phyloP scores from a whole-genome alignment of 2,113 vertebrate genomes.

The Triplophysa rosa region DNA sequence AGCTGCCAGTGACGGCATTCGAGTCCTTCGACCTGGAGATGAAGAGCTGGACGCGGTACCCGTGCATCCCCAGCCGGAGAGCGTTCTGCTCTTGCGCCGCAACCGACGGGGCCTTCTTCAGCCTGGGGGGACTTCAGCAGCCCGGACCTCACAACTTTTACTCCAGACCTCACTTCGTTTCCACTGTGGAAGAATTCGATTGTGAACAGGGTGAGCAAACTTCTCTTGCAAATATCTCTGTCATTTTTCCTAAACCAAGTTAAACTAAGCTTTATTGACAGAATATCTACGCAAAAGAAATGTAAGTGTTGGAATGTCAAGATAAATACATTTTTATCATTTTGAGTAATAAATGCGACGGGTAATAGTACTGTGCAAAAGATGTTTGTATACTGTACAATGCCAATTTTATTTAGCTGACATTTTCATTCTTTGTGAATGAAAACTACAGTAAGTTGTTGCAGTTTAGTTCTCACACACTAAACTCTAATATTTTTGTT shows the following conservation, averaged over 20 bases:
- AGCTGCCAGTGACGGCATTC: slow-evolving; percentile 92
- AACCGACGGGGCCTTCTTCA: slow-evolving; percentile 83
- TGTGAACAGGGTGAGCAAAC: slow-evolving; percentile 83
- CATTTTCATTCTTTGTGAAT: too few relatives aligned
- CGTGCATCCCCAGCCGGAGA: slow-evolving; percentile 91
- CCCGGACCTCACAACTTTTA: slow-evolving; percentile 98
- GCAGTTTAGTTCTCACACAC: too few relatives aligned
- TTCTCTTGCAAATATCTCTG: background rate
- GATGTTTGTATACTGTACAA: too few relatives aligned
- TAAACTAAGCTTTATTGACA: background rate
- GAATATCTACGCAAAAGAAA: background rate
- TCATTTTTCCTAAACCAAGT: background rate
- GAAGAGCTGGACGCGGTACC: slow-evolving; percentile 88
- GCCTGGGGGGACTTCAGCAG: slow-evolving; percentile 94
- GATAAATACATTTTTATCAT: background rate
- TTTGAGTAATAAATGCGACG: background rate
- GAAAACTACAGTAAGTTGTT: too few relatives aligned
- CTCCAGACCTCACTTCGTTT: slow-evolving; percentile 96
- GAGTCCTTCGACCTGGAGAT: slow-evolving; percentile 96
- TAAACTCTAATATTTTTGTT: too few relatives aligned
- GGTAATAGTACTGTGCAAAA: too few relatives aligned
- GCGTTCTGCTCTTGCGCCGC: slow-evolving; percentile 90
- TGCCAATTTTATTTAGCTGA: too few relatives aligned
- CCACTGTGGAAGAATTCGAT: slow-evolving; percentile 94
- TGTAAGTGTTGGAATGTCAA: background rate